phyloP scores from a whole-genome alignment of 2,888 invertebrate species.

The Patella depressa region DNA sequence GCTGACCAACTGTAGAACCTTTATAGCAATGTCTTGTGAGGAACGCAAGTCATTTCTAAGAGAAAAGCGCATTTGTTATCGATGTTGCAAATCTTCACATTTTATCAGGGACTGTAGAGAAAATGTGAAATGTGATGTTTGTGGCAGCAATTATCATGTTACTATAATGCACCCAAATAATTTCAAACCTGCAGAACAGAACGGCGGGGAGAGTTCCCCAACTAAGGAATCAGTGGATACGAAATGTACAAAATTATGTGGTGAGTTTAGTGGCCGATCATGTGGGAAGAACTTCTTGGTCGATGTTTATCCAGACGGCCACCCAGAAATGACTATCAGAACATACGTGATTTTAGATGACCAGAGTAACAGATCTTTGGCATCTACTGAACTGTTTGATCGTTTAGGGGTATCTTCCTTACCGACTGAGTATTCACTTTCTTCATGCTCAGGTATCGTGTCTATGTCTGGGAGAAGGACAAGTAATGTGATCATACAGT shows the following conservation, averaged over 20 bases:
- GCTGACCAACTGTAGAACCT: slow-evolving; percentile 24
- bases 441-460: slow-evolving; percentile 32
- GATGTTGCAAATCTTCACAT: slow-evolving; percentile 30
- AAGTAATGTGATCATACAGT: slow-evolving; percentile 23
- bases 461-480: slow-evolving; percentile 23
- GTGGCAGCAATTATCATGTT: slow-evolving; percentile 28
- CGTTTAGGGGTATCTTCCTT: not conserved
- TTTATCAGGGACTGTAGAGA: slow-evolving; percentile 19
- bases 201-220: slow-evolving; percentile 9
- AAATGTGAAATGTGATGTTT: slow-evolving; percentile 28
- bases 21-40: slow-evolving; percentile 18
- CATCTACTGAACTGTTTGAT: slow-evolving; percentile 27
- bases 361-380: slow-evolving; percentile 33
- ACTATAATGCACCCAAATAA: slow-evolving; percentile 28
- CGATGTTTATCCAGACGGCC: slow-evolving; percentile 17
- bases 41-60: slow-evolving; percentile 18
- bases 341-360: slow-evolving; percentile 31
- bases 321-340: slow-evolving; percentile 17
- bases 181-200: not conserved
- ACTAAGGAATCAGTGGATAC: not conserved
- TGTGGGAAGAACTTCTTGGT: slow-evolving; percentile 24
- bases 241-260: slow-evolving; percentile 24
- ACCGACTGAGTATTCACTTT: slow-evolving; percentile 20
- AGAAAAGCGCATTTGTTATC: slow-evolving; percentile 30
- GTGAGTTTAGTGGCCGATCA: slow-evolving; percentile 18